Percentiles rank a stretch among this genome's conserved stretches.
These are phyloP conservation scores for Setophaga petechia DNA, from an alignment of 2,113 vertebrate genomes.

Conservation along the genomic window DNA sequence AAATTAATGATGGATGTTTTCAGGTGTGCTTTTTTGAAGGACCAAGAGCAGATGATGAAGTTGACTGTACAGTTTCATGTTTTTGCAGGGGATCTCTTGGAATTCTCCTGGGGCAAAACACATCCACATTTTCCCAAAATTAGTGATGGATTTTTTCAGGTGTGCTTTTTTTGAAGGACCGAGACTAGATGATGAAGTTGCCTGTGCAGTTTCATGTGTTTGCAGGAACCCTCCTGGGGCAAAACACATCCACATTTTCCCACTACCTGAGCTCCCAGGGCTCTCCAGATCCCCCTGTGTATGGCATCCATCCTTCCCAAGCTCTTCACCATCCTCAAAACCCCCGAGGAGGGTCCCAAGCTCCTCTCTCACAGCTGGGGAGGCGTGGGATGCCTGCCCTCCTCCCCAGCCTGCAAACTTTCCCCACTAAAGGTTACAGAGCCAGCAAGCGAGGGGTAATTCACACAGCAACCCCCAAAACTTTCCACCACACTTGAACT, in stretches of 20 bases:
- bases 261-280: not conserved
- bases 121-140: not conserved
- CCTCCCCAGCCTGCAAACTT: slow-evolving; percentile 11
- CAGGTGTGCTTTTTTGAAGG: not conserved
- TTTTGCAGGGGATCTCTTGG: not conserved
- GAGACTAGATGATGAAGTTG: not conserved
- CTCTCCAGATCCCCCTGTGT: not conserved
- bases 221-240: not conserved
- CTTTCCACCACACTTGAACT: slow-evolving; percentile 24
- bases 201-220: not conserved
- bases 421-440: not conserved
- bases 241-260: not conserved
- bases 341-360: not conserved
- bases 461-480: slow-evolving; percentile 14
- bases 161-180: not conserved
- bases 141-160: fast-evolving
- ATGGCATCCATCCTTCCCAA: not conserved
- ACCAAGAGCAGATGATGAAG: not conserved
- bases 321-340: not conserved
- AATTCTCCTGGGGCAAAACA: not conserved
- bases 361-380: not conserved
- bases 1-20: not conserved
- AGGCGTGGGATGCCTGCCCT: not conserved
- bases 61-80: not conserved
- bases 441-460: not conserved